Base-by-base conservation (phyloP, 1,140 invertebrate species). In the Adelges cooleyi region DNA sequence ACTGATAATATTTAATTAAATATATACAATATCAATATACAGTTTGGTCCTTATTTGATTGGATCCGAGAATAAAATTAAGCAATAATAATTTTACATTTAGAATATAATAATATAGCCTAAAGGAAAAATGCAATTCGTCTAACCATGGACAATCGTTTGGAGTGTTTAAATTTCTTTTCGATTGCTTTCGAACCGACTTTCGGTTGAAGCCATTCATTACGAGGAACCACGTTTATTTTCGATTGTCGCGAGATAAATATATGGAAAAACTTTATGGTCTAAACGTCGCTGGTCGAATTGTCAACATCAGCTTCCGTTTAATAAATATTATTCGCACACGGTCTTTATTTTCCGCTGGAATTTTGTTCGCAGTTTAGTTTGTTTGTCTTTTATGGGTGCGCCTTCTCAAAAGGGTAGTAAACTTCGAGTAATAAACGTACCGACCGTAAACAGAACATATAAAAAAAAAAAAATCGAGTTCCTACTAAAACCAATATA, bases 351-450 rank as follows among this genome's bases (percentile, higher is more conserved):
- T 56, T 56, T 56, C 40, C 38, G 3, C 22, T 4, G 53, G 18
- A n/a, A 42, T 56, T 56, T 56, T 56, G 38, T 56, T 56, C 25
- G 36, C 18, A 54, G 52, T 54, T 54, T 25, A n/a, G 29, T 33
- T 33, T 54, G 22, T 56, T 56, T 56, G 38, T 44, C 53, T 56
- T 42, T 56, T 44, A 44, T 17, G 22, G 53, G 18, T 9, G 22
- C 53, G 8, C 42, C 22, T n/a, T n/a, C 36, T 38, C 1, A 8
- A 2, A 15, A 22, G 53, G 22, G 38, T 44, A 44, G 38, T 56
- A 56, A 56, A 56, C 38, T 56, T 56, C n/a, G 23, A 40, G 53
- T 38, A 56, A 56, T 56, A 56, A 56, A 56, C 38, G 22, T 56
- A 23, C 53, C 3, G 36, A 42, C 53, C 20, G 53, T 56, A 10